These are phyloP conservation scores for Myotis vivesi DNA, from an alignment of 2,797 vertebrate genomes.

Conservation along the genomic window DNA sequence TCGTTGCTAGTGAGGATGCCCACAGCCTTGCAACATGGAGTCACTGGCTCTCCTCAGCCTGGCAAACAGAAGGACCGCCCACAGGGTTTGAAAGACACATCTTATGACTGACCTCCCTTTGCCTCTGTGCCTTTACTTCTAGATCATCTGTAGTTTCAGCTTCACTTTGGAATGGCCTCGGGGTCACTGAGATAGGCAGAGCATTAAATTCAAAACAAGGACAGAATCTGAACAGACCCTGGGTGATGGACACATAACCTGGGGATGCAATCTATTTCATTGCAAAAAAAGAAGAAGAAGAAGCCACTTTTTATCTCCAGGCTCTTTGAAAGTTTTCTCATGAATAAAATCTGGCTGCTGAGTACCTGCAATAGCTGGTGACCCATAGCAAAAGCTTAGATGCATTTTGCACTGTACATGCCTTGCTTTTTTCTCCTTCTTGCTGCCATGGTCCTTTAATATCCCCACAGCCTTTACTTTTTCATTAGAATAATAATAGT, in stretches of 20 bases:
- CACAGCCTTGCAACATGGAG: not conserved
- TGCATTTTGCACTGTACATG: not conserved
- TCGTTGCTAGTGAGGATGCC: not conserved
- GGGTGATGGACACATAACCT: slow-evolving; percentile 59
- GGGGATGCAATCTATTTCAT: slow-evolving; percentile 63
- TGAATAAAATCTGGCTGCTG: slow-evolving; percentile 67
- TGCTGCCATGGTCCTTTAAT: not conserved
- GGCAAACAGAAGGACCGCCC: not conserved
- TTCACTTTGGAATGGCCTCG: slow-evolving; percentile 57
- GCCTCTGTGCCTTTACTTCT: not conserved
- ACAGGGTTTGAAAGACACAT: not conserved
- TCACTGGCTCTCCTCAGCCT: not conserved
- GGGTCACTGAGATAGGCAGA: slow-evolving; percentile 61
- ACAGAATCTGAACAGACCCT: slow-evolving; percentile 53
- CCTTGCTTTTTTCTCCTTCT: not conserved
- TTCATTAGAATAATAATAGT: not conserved
- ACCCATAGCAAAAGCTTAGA: slow-evolving; percentile 9
- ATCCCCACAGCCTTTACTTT: not conserved
- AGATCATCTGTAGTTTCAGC: slow-evolving; percentile 32
- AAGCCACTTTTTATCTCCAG: not conserved
- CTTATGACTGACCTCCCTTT: not conserved
- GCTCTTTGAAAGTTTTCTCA: slow-evolving; percentile 56
- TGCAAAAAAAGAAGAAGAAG: not conserved
- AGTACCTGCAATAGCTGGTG: not conserved
- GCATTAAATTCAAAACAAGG: slow-evolving; percentile 73